A percentile compares a stretch with the other conserved stretches of the same genome.
phyloP scores from a whole-genome alignment of 2,888 invertebrate species.

The Deilephila porcellus region DNA sequence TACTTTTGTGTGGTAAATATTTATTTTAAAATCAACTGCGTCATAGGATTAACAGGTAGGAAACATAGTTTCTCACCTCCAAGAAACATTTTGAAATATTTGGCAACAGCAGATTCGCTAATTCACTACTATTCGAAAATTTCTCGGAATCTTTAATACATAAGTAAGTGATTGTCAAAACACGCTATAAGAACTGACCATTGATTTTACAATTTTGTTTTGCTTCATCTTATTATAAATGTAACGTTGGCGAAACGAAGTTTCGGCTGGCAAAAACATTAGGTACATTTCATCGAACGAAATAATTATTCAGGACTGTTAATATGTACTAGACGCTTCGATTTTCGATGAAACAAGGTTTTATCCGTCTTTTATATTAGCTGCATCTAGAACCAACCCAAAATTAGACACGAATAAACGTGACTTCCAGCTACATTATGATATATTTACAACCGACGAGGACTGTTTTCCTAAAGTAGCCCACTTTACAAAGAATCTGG shows the following conservation, averaged over 20 bases:
- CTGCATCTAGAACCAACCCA: not conserved
- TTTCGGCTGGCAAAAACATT: too few relatives aligned
- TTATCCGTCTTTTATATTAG: not conserved
- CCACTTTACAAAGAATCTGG: not conserved
- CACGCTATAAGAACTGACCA: conserved; percentile 20
- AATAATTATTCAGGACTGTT: too few relatives aligned
- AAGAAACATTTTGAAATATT: conserved; percentile 52
- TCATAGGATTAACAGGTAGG: conserved; percentile 39
- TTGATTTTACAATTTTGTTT: not conserved
- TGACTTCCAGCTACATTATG: too few relatives aligned
- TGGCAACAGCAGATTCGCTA: conserved; percentile 54
- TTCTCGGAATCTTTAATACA: conserved; percentile 51
- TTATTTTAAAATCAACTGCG: conserved; percentile 31
- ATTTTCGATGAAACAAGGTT: not conserved
- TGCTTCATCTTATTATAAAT: too few relatives aligned
- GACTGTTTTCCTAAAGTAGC: not conserved
- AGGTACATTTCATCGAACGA: too few relatives aligned
- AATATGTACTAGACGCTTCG: too few relatives aligned
- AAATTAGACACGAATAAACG: not conserved
- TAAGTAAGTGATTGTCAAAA: conserved; percentile 34
- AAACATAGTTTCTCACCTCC: conserved; percentile 41
- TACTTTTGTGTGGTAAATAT: not conserved
- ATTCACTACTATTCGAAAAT: conserved; percentile 43
- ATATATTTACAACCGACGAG: not conserved
- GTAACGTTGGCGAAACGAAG: too few relatives aligned